phyloP scores from a whole-genome alignment of 2,797 vertebrate species.

The Mico argentatus region DNA sequence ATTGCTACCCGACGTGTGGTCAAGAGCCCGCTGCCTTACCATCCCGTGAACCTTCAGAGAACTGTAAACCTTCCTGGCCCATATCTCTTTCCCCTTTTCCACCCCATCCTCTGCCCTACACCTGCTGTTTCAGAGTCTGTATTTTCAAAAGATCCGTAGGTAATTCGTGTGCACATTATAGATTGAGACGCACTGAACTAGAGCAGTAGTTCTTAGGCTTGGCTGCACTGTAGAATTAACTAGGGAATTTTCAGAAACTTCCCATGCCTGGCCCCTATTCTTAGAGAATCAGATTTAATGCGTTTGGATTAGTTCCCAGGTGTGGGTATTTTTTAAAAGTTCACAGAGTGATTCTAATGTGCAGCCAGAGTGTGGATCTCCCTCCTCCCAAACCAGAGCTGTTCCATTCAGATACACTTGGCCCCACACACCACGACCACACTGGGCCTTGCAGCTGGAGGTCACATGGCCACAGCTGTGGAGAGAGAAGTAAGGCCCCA shows the following conservation, averaged over 20 bases:
- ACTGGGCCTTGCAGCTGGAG: not conserved
- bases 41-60: rapidly evolving
- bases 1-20: not conserved
- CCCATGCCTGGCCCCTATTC: not conserved
- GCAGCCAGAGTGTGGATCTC: rapidly evolving
- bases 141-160: not conserved
- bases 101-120: not conserved
- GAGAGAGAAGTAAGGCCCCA: not conserved
- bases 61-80: not conserved
- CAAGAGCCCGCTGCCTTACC: not conserved
- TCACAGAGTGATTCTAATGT: not conserved
- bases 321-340: not conserved
- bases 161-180: not conserved
- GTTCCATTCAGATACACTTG: rapidly evolving
- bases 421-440: not conserved
- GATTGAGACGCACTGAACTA: not conserved
- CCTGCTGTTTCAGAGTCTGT: not conserved
- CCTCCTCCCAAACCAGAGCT: not conserved
- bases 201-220: not conserved
- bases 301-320: not conserved
- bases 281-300: not conserved
- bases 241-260: not conserved
- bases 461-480: not conserved
- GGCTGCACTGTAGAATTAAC: not conserved
- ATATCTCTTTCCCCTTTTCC: not conserved